A percentile compares a stretch with the other conserved stretches of the same genome.
Evolutionary conservation across 2,113 vertebrate species (phyloP).

Genomic region (Aix galericulata): DNA sequence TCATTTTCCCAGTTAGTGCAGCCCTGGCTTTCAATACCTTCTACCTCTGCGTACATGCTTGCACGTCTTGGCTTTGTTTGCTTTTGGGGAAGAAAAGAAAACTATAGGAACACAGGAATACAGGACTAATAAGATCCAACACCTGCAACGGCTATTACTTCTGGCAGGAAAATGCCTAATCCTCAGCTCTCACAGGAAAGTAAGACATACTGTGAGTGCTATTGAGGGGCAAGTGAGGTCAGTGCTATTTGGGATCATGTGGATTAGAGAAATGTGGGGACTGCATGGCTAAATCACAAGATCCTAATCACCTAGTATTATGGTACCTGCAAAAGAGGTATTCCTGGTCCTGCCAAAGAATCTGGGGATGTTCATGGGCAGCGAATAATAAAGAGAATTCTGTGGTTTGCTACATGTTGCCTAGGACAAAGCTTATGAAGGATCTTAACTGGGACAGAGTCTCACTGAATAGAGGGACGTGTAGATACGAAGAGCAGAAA

Average conservation of each 20-base stretch:
- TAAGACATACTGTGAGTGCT: neutral
- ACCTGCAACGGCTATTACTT: neutral
- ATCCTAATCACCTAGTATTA: neutral
- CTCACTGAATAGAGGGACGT: neutral
- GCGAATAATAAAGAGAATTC: fast-evolving
- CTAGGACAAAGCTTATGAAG: neutral
- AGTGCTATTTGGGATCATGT: neutral
- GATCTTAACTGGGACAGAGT: neutral
- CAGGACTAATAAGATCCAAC: neutral
- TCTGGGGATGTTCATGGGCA: neutral
- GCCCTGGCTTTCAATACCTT: neutral
- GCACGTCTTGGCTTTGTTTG: neutral
- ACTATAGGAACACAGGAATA: neutral
- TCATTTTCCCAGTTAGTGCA: neutral
- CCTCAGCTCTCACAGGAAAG: neutral
- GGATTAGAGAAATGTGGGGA: neutral
- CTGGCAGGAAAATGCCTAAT: neutral
- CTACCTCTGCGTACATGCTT: neutral
- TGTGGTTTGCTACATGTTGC: neutral
- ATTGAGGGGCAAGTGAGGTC: neutral
- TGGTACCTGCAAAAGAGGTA: neutral
- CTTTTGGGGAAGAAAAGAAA: neutral
- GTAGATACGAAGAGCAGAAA: neutral
- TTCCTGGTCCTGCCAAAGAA: neutral
- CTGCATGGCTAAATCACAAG: neutral